These are phyloP conservation scores for Aegithalos caudatus DNA, from an alignment of 2,113 vertebrate species.

Conservation along the genomic window DNA sequence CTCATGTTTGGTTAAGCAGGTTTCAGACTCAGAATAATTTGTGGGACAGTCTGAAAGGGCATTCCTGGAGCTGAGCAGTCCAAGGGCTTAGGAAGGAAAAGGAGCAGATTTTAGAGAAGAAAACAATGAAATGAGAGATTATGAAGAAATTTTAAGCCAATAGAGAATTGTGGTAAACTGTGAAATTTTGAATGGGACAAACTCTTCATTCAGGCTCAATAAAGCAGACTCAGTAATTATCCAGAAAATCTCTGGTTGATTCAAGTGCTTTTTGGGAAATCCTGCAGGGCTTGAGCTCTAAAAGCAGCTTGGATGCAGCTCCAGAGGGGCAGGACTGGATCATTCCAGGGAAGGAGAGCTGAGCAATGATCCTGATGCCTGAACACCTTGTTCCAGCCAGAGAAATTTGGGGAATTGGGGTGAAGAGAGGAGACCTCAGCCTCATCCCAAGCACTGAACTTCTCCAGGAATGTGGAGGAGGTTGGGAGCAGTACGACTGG, in stretches of 20 bases:
- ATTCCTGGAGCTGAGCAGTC: neutral
- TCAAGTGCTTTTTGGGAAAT: neutral
- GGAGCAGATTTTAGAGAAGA: neutral
- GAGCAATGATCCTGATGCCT: neutral
- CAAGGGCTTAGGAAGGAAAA: neutral
- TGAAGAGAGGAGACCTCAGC: neutral
- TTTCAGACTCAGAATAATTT: neutral
- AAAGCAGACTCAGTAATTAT: neutral
- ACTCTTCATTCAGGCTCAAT: neutral
- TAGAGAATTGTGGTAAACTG: neutral
- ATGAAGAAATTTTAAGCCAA: neutral
- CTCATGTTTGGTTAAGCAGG: neutral
- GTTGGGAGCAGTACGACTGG: accelerated
- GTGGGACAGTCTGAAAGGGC: neutral
- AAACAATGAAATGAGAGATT: neutral
- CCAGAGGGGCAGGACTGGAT: neutral
- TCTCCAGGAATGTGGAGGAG: neutral
- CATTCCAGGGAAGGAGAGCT: neutral
- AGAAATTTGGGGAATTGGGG: neutral
- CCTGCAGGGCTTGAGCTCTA: neutral
- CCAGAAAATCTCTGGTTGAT: neutral
- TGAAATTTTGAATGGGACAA: neutral
- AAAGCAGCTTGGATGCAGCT: neutral
- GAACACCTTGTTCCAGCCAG: neutral
- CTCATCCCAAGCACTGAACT: neutral